Base-by-base conservation (phyloP, 2,113 vertebrate genomes). In the Serilophus lunatus region DNA sequence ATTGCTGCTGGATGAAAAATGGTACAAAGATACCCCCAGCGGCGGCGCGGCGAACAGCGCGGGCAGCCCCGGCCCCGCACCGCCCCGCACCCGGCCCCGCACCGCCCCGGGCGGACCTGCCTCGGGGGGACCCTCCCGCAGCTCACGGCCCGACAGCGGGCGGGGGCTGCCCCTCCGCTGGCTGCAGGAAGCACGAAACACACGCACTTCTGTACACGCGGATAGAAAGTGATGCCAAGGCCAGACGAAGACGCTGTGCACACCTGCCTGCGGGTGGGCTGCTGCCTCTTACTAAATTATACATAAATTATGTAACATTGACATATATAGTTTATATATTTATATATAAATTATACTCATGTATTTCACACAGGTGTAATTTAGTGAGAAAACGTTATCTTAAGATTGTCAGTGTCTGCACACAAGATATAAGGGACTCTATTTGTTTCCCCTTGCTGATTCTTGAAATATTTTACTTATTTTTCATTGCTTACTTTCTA, bases 21-120 rank as follows among this genome's bases (percentile, higher is more conserved):
- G 97, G 97, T 98, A 98, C 98, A 98, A 98, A 98, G 97, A 89
- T 98, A 97, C 98, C 97, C 98, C 98, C 98, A 98, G 98, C 95
- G 98, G 98, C 93, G 65, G 69, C 38, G 70, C 80, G 88, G 77
- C 75, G 97, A 96, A 98, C 91, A 97, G 78, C 98, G 98, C 69
- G 83, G 82, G 31, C 74, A 85, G 82, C 82, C 72, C 53, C 88
- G 59, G 68, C 88, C 59, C 83, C 64, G 82, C 86, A 74, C 74
- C 92, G 76, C 80, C 16, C 36, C 18, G 66, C 82, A 54, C 75
- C 59, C 69, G 92, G 75, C 80, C 16, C 35, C 17, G 68, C 89
- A 56, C 82, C 72, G 83, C 66, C 81, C 82, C 63, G 60, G 59
- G 85, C 84, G 53, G 69, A 63, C 18, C 83, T 44, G 44, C 83